These are phyloP conservation scores for Elgaria multicarinata DNA, from an alignment of 2,113 vertebrate species.

Conservation along the genomic window DNA sequence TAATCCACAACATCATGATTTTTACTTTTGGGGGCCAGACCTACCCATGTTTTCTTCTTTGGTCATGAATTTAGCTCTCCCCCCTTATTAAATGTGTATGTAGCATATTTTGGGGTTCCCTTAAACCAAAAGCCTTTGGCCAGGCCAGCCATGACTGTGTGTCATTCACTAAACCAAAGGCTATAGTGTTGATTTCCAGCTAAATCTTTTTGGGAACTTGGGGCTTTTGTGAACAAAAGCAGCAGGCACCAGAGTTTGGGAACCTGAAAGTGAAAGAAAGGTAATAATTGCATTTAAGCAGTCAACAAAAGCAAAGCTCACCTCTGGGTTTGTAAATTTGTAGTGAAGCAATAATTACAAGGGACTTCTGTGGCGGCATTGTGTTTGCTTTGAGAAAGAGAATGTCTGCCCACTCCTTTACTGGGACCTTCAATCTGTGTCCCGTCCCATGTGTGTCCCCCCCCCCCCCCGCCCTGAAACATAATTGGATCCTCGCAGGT, in stretches of 20 bases:
- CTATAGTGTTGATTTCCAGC: conserved; percentile 53
- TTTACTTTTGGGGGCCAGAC: background rate
- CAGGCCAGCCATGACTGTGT: conserved; percentile 11
- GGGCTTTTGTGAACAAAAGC: conserved; percentile 58
- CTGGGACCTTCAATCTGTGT: background rate
- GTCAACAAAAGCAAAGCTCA: conserved; percentile 80
- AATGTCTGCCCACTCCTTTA: conserved; percentile 56
- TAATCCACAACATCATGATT: background rate
- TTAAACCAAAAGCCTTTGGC: conserved; percentile 60
- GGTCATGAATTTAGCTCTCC: conserved; percentile 45
- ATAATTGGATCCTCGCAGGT: conserved; percentile 81
- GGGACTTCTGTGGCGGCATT: conserved; percentile 70
- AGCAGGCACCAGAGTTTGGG: conserved; percentile 54
- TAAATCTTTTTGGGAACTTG: conserved; percentile 63
- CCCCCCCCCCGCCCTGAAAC: conserved; percentile 65
- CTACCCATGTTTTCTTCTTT: conserved; percentile 26
- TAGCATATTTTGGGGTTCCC: conserved; percentile 56
- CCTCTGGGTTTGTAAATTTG: conserved; percentile 78
- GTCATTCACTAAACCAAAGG: conserved; percentile 43
- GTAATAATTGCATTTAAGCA: conserved; percentile 81
- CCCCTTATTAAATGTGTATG: conserved; percentile 22
- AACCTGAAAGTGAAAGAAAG: conserved; percentile 78
- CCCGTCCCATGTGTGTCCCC: too few relatives aligned
- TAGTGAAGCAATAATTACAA: conserved; percentile 75
- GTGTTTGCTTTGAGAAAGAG: conserved; percentile 80